phyloP scores from a whole-genome alignment of 2,888 invertebrate genomes.

The Lithosia quadra region DNA sequence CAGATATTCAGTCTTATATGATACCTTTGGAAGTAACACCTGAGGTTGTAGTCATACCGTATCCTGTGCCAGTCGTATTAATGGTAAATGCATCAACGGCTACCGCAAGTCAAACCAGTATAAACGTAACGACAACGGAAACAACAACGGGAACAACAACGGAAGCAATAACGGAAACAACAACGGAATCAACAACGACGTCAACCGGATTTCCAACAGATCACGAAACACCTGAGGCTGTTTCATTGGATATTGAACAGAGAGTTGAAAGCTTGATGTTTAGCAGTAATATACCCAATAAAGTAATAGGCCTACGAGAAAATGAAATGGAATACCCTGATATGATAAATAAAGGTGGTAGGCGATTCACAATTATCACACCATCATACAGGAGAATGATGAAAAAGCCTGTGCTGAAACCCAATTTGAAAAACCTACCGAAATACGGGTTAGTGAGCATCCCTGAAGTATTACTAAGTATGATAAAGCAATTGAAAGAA shows the following conservation, averaged over 20 bases:
- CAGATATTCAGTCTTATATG: not conserved
- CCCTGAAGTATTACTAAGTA: not conserved
- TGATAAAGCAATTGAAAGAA: conserved; percentile 5
- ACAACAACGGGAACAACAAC: not conserved
- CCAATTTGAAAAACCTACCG: not conserved
- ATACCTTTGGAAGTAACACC: not conserved
- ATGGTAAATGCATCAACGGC: not conserved
- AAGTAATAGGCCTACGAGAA: no score
- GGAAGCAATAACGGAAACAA: not conserved
- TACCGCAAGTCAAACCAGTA: not conserved
- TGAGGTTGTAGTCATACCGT: conserved; percentile 7
- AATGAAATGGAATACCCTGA: no score
- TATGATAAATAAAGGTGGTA: not conserved
- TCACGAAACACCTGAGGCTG: no score
- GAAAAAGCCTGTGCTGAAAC: not conserved
- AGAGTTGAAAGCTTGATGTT: no score
- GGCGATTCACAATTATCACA: not conserved
- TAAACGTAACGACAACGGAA: not conserved
- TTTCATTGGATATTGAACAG: no score
- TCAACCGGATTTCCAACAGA: no score
- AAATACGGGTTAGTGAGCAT: conserved; percentile 9
- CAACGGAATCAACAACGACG: no score
- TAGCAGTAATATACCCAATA: no score
- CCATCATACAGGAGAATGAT: not conserved
- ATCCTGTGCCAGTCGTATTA: conserved; percentile 9